Conservation (phyloP, 2,888 invertebrate genomes). For the Lamproptera curius region DNA sequence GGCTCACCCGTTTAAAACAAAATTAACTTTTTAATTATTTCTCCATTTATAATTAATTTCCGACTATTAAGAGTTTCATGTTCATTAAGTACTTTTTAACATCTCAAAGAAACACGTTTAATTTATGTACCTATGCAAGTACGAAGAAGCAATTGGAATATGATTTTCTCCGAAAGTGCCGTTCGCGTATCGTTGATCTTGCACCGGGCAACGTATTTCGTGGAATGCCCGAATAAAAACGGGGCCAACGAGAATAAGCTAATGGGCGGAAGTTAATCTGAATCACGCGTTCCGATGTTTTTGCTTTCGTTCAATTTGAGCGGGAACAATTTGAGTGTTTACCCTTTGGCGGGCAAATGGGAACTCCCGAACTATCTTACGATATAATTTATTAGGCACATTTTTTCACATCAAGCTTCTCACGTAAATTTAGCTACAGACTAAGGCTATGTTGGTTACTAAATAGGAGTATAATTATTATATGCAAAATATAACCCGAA, state of each 20-base stretch:
- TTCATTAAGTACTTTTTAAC: too few species aligned
- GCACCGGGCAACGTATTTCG: slow-evolving; percentile 35
- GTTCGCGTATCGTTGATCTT: slow-evolving; percentile 33
- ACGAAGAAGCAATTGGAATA: too few species aligned
- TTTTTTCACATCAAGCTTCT: too few species aligned
- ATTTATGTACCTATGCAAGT: too few species aligned
- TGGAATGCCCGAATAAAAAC: slow-evolving; percentile 44
- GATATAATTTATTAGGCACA: too few species aligned
- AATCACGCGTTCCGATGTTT: slow-evolving; percentile 49
- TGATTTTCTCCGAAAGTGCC: slow-evolving; percentile 17
- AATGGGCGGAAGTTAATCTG: slow-evolving; percentile 49
- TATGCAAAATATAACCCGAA: not conserved
- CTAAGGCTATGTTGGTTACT: not conserved
- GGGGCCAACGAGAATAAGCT: slow-evolving; percentile 47
- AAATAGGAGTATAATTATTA: not conserved
- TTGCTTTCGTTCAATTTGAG: slow-evolving; percentile 24
- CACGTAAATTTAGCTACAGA: not conserved
- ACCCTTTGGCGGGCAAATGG: too few species aligned
- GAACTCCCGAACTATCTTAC: too few species aligned
- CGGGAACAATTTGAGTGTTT: not conserved
- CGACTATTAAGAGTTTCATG: too few species aligned
- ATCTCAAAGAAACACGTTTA: not conserved
- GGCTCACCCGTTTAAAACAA: too few species aligned
- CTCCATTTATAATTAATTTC: too few species aligned
- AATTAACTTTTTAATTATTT: too few species aligned